Base-by-base conservation (phyloP, 2,888 invertebrate genomes). In the Rhagonycha fulva region DNA sequence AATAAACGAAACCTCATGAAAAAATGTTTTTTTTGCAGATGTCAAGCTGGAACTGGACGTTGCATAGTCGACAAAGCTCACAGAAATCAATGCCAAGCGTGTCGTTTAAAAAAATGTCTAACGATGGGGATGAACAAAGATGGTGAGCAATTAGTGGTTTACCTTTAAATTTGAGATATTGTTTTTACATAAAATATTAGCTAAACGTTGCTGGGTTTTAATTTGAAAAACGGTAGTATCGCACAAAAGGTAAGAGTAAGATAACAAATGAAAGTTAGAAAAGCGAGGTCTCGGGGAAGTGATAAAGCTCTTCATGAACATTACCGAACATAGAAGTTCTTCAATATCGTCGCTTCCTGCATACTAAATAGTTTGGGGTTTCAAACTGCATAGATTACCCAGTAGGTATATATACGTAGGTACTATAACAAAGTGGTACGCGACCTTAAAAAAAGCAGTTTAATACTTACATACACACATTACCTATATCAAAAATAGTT, bases 51-150 rank as follows among this genome's bases (percentile, higher is more conserved):
- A 47, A 99, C 98, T 0, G 99, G 99, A 3, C 91, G 96, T 71
- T 99, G 99, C 86, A 92, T 98, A 78, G 98, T 99, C 70, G 99
- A 99, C 90, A 99, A 99, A 87, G 98, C 99, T 0, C 99, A 99
- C 88, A 90, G 99, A 80, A 99, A 99, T 89, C 99, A 99, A 87
- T 99, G 99, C 87, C 99, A 99, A 87, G 99, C 99, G 0, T 99
- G 99, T 88, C 91, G 99, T 67, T 92, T 99, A 82, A 98, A 98
- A 90, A 99, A 99, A 89, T 99, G 99, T 88, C 92, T 99, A 82
- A 93, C 95, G 80, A 98, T 98, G 96, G 99, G 99, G 79, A 99
- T 99, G 99, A 99, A 99, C 89, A 99, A 99, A 90, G 99, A 99
- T 89, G 99, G 99, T 99, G 89, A 94, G 96, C 90, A 47, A 47